A percentile compares a stretch with the other conserved stretches of the same genome.
phyloP scores from a whole-genome alignment of 2,797 vertebrate species.

The Xiphophorus birchmanni region DNA sequence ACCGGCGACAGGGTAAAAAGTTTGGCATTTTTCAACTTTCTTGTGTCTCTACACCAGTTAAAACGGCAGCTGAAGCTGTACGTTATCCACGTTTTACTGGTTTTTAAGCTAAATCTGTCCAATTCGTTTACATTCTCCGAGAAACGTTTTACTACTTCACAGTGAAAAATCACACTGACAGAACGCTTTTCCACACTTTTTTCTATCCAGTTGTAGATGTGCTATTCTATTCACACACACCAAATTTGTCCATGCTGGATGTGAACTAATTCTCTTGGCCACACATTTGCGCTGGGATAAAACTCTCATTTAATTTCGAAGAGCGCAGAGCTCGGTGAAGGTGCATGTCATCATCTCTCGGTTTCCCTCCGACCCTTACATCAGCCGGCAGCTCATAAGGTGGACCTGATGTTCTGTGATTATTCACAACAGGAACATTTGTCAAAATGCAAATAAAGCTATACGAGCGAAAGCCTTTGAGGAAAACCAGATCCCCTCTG shows the following conservation, averaged over 20 bases:
- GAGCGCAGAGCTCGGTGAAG: conserved; percentile 12
- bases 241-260: background rate
- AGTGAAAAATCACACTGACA: background rate
- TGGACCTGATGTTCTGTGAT: conserved; percentile 26
- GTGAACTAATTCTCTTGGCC: conserved; percentile 9
- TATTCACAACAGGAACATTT: conserved; percentile 54
- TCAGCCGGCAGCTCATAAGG: conserved; percentile 39
- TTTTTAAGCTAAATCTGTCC: background rate
- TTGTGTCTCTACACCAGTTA: background rate
- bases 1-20: no score
- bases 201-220: background rate
- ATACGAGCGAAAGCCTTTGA: conserved; percentile 55
- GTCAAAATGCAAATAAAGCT: conserved; percentile 66
- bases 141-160: background rate
- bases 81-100: background rate
- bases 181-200: background rate
- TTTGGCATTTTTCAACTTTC: no score
- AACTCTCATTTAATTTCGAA: background rate
- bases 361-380: conserved; percentile 37
- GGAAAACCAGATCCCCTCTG: conserved; percentile 63
- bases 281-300: conserved; percentile 3
- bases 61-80: background rate
- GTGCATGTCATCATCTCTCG: conserved; percentile 38
- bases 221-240: background rate
- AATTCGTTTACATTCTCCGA: background rate